Base-by-base conservation (phyloP, 2,113 vertebrate species). In the Lampris incognitus region DNA sequence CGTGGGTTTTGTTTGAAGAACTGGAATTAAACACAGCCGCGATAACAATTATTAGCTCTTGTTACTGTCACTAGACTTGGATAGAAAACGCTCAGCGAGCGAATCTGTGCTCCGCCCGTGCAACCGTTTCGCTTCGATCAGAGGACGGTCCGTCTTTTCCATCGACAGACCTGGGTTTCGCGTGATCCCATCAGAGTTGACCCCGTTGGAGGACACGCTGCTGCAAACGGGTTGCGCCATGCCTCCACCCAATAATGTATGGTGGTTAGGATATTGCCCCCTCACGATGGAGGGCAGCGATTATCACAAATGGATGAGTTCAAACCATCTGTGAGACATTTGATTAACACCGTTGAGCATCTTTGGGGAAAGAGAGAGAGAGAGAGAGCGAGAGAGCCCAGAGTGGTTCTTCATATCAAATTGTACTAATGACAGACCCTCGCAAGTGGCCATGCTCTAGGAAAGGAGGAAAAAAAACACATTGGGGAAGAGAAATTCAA, bases 221-320 rank as follows among this genome's bases (percentile, higher is more conserved):
- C 80, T 71, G 65, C 69, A 84, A 87, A 91, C 92, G 84, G 89
- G 91, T 93, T 85, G 82, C 74, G 9, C 56, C 60, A 40, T n/a
- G 77, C 59, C 87, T 91, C 82, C 71, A 77, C 92, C 81, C 81
- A 24, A 81, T 90, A 81, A 69, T 84, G 81, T 84, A 69, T 88
- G 89, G 89, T 91, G 88, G 87, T 89, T 81, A 73, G 46, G 54
- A 74, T 72, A 87, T 83, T 82, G 84, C 68, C 56, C 80, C 84
- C 88, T 90, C 85, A 82, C 76, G 74, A 74, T 13, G 52, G 80
- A 57, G 69, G 73, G 90, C 88, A 85, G 82, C 72, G 73, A 94
- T 95, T 93, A 92, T 92, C 90, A 89, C 93, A 94, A 94, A 91
- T 92, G 94, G 92, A 90, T 93, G 91, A 90, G 84, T 92, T 94